Evolutionary conservation across 1,140 invertebrate species (phyloP), one percentile per base, ranked within the genome.

Genomic region (Drosophila athabasca): DNA sequence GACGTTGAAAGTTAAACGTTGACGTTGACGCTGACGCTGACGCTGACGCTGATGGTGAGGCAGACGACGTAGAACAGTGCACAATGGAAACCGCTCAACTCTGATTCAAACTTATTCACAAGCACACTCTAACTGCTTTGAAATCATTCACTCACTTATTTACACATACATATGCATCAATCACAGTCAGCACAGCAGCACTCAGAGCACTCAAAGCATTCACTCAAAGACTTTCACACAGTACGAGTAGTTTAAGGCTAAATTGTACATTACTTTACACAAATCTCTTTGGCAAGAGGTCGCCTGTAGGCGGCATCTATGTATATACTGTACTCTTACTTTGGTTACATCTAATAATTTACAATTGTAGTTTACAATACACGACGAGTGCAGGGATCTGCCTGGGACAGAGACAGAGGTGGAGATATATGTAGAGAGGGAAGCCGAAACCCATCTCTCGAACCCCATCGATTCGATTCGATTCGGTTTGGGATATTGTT

Each of bases 221-320:
- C 59, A 59, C 48, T 44, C 53, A 59, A 15, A 11, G 22, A 17
- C 24, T 44, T 19, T 49, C 41, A 57, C 48, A 66, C 62, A 62
- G 55, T 6, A 19, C 17, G 17, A 61, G 74, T 58, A 75, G 43
- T 53, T 83, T 80, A 80, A 45, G 69, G 48, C 82, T 85, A 88
- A 88, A 62, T 82, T 78, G 55, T 88, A 85, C 74, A 85, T 71
- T 82, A 75, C 54, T 82, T 75, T 78, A 84, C 83, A 85, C 41
- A 61, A 62, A 84, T 62, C 53, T 45, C 55, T 76, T 73, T 55
- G 66, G 51, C 66, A 69, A 67, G 66, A 58, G 26, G 49, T 69
- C 67, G 44, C 45, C 26, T 49, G 19, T 58, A 24, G 19, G 51
- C 51, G 19, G 51, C 51, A 62, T 71, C 45, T 50, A 26, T n/a